Conservation (phyloP, 2,888 invertebrate genomes). For the Geophilus truncorum region DNA sequence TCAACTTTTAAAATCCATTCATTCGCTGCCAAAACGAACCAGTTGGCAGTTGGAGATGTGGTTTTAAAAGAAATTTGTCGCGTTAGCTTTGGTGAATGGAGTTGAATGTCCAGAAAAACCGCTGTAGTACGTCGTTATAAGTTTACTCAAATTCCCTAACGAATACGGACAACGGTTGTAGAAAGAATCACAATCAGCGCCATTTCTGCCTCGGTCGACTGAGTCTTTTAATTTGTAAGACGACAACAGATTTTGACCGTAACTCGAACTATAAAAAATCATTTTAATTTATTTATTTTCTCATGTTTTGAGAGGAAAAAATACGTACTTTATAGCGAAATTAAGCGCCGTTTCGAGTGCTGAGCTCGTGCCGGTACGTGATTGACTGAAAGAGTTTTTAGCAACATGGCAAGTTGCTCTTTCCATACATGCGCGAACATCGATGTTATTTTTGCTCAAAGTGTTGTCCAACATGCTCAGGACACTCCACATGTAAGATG, state of each 20-base stretch:
- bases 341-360: neutral
- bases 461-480: neutral
- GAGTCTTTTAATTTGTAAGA: slow-evolving; percentile 29
- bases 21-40: neutral
- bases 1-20: too few species aligned
- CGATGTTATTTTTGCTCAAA: slow-evolving; percentile 23
- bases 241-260: slow-evolving; percentile 25
- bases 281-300: neutral
- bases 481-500: neutral
- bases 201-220: slow-evolving; percentile 2
- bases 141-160: slow-evolving; percentile 27
- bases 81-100: neutral
- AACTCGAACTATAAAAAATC: slow-evolving; percentile 11
- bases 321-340: slow-evolving; percentile 9
- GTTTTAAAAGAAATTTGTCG: neutral
- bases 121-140: slow-evolving; percentile 13
- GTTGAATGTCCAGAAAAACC: neutral
- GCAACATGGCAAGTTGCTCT: slow-evolving; percentile 28
- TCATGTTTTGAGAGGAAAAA: neutral
- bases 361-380: neutral
- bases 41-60: neutral
- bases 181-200: slow-evolving; percentile 14
- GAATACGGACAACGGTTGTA: slow-evolving; percentile 29
- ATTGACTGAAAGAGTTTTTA: neutral
- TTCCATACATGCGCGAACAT: slow-evolving; percentile 29